A percentile compares a stretch with the other conserved stretches of the same genome.
Conservation (phyloP, 2,888 invertebrate species). For the Spilarctia lutea region DNA sequence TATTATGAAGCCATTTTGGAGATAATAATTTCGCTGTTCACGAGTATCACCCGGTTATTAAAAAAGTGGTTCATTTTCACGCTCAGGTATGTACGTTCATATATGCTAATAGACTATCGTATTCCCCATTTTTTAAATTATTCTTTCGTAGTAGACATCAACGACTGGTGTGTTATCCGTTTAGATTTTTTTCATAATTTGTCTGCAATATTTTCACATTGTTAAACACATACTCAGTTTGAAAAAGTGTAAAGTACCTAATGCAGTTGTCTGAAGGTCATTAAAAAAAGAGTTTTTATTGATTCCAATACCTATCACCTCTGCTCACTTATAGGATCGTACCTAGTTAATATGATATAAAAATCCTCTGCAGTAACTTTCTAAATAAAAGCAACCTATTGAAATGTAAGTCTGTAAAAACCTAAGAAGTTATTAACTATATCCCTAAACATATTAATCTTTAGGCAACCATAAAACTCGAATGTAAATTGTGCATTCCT, state of each 20-base stretch:
- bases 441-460: background rate
- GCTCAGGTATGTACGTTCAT: background rate
- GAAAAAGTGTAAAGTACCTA: background rate
- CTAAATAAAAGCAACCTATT: background rate
- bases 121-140: background rate
- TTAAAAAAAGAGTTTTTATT: background rate
- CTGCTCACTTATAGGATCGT: background rate
- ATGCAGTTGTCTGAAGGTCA: background rate
- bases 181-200: background rate
- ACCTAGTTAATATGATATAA: background rate
- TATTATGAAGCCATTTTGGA: conserved; percentile 56
- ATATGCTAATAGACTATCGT: background rate
- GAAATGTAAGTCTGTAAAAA: background rate
- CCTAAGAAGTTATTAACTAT: background rate
- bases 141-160: background rate
- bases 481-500: background rate
- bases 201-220: background rate
- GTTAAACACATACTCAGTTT: background rate
- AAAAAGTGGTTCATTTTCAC: background rate
- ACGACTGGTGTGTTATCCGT: background rate
- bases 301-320: background rate
- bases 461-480: background rate
- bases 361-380: background rate
- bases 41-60: background rate
- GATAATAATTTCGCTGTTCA: conserved; percentile 33